phyloP scores from a whole-genome alignment of 2,888 invertebrate species.

The Lochmaea crataegi region DNA sequence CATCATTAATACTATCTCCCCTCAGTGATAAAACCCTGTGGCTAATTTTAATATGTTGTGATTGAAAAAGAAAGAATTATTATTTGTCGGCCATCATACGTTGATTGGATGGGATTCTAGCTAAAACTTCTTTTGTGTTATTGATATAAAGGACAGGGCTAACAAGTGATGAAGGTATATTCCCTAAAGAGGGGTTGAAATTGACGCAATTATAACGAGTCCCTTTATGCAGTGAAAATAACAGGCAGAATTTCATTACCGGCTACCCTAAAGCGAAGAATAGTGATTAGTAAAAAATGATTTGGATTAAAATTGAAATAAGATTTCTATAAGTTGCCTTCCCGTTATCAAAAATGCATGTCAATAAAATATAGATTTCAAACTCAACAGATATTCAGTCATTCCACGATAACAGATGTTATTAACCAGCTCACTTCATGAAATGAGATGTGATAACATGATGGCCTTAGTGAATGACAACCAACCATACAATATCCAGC shows the following conservation, averaged over 20 bases:
- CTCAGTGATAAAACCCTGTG: not conserved
- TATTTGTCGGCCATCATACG: not conserved
- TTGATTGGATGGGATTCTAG: conserved; percentile 29
- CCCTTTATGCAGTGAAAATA: conserved; percentile 48
- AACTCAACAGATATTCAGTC: too few relatives aligned
- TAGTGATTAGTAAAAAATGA: conserved; percentile 25
- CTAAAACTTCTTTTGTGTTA: conserved; percentile 47
- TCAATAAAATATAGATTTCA: too few relatives aligned
- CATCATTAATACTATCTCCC: not conserved
- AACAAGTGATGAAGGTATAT: conserved; percentile 52
- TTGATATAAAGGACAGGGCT: conserved; percentile 46
- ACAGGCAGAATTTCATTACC: conserved; percentile 51
- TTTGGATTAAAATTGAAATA: conserved; percentile 2
- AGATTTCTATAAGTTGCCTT: not conserved
- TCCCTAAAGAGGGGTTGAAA: conserved; percentile 50
- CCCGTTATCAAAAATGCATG: too few relatives aligned
- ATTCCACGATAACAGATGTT: too few relatives aligned
- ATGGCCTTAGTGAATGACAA: too few relatives aligned
- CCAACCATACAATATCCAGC: too few relatives aligned
- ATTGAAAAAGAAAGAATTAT: conserved; percentile 19
- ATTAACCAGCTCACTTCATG: too few relatives aligned
- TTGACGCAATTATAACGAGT: conserved; percentile 52
- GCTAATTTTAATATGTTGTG: conserved; percentile 10
- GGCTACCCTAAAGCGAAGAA: conserved; percentile 38
- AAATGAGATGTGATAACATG: too few relatives aligned